Percentiles rank a stretch among this genome's conserved stretches.
These are phyloP conservation scores for Petrolisthes manimaculis DNA, from an alignment of 2,888 invertebrate species.

Conservation along the genomic window DNA sequence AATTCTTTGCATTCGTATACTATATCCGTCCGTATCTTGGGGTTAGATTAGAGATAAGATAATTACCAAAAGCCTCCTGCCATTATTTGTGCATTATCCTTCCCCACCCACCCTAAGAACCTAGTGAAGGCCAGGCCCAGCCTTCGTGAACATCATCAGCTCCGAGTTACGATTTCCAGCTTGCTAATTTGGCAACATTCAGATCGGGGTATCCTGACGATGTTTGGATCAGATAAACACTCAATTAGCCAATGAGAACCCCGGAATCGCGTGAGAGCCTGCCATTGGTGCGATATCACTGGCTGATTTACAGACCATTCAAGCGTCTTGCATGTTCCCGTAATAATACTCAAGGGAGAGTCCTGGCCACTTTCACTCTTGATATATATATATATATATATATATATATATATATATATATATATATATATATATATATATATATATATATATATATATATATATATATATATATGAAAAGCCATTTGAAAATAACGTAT, in stretches of 20 bases:
- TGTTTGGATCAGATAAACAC: slow-evolving; percentile 31
- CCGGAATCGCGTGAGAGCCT: slow-evolving; percentile 16
- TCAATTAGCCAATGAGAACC: slow-evolving; percentile 33
- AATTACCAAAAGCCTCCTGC: background rate
- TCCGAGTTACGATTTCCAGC: background rate
- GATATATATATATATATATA: background rate
- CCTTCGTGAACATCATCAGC: background rate
- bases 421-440: background rate
- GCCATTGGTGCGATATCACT: slow-evolving; percentile 25
- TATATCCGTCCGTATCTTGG: slow-evolving; percentile 5
- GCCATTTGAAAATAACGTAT: too few relatives aligned
- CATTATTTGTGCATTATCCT: background rate
- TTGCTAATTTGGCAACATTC: slow-evolving; percentile 33
- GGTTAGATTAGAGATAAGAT: slow-evolving; percentile 5
- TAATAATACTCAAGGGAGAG: too few relatives aligned
- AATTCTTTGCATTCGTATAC: too few relatives aligned
- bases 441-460: background rate
- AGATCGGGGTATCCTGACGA: background rate
- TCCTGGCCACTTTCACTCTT: too few relatives aligned
- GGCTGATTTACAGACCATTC: slow-evolving; percentile 11
- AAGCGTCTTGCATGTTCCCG: background rate
- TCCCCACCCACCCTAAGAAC: background rate
- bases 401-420: background rate
- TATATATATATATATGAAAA: background rate
- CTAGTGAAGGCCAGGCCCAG: background rate